Percentiles rank a stretch among this genome's conserved stretches.
Evolutionary conservation across 2,113 vertebrate genomes (phyloP).

Genomic region (Lepidothrix coronata): DNA sequence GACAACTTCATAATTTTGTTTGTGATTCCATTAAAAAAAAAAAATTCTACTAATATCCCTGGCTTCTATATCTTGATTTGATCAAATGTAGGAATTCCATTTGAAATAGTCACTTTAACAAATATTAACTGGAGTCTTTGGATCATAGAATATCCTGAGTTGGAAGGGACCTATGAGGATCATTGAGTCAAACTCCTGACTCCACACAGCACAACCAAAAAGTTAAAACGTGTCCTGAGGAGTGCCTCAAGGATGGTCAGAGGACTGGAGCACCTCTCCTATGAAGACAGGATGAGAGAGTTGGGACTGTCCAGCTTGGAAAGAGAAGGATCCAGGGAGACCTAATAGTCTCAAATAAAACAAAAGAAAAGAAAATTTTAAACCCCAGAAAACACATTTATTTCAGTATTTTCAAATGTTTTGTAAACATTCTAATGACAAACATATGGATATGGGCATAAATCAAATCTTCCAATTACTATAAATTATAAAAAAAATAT

Average conservation of each 20-base stretch:
- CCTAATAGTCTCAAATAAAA: too few relatives aligned
- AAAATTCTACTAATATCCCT: neutral
- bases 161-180: neutral
- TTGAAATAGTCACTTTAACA: neutral
- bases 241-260: neutral
- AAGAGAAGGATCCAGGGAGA: neutral
- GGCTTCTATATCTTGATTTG: neutral
- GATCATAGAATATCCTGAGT: neutral
- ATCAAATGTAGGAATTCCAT: neutral
- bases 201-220: neutral
- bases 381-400: too few relatives aligned
- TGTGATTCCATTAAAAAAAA: neutral
- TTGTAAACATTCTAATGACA: too few relatives aligned
- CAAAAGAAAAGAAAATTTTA: too few relatives aligned
- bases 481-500: too few relatives aligned
- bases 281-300: neutral
- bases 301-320: neutral
- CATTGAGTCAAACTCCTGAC: neutral
- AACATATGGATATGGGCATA: too few relatives aligned
- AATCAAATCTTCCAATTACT: too few relatives aligned
- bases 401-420: too few relatives aligned
- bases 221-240: neutral
- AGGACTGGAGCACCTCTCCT: neutral
- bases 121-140: neutral
- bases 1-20: neutral